Conservation (phyloP, 2,113 vertebrate genomes). For the Microcebus jonahi region DNA sequence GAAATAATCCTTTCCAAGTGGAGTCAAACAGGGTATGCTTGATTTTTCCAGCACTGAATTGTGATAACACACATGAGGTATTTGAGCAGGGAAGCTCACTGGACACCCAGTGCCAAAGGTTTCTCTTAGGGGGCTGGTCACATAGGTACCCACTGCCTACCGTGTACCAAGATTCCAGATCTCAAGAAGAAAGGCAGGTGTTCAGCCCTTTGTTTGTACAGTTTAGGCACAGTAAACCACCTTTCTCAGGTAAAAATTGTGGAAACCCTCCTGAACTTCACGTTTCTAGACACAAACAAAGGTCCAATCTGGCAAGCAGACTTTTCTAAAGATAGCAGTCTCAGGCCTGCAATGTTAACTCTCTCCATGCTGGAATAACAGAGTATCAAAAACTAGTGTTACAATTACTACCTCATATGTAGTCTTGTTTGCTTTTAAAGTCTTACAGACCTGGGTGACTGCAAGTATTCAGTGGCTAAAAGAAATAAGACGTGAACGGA, state of each 20-base stretch:
- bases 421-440: neutral
- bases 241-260: neutral
- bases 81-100: neutral
- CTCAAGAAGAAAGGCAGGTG: neutral
- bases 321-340: neutral
- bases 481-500: neutral
- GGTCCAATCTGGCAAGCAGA: neutral
- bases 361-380: neutral
- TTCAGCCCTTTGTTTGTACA: neutral
- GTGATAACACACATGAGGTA: neutral
- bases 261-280: neutral
- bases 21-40: neutral
- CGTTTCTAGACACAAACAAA: neutral
- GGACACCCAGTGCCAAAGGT: neutral
- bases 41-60: neutral
- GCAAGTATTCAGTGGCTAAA: neutral
- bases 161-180: neutral
- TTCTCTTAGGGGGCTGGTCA: neutral
- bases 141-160: neutral
- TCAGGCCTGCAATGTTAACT: neutral
- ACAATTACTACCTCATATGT: neutral
- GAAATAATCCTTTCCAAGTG: neutral
- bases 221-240: neutral
- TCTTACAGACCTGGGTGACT: neutral
- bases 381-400: neutral